Conservation (phyloP, 2,888 invertebrate genomes). For the Dendrolimus pini region DNA sequence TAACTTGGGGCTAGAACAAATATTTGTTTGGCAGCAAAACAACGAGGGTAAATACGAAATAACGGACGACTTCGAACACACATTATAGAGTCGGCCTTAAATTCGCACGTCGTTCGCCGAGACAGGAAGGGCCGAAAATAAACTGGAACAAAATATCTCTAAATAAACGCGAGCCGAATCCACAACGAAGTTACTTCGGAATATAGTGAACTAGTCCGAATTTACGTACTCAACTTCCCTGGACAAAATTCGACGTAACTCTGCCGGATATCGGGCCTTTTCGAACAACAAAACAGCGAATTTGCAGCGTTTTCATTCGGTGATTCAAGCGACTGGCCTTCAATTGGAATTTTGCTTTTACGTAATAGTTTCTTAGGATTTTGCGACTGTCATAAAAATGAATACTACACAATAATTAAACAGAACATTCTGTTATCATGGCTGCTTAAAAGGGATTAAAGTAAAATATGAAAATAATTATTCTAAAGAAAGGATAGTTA, state of each 20-base stretch:
- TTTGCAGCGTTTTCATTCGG: not conserved
- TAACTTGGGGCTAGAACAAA: slow-evolving; percentile 5
- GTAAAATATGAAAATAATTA: slow-evolving; percentile 1
- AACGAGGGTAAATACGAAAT: slow-evolving; percentile 26
- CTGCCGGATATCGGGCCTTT: not conserved
- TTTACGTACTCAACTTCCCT: not conserved
- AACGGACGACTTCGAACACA: slow-evolving; percentile 21
- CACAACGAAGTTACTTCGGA: slow-evolving; percentile 29
- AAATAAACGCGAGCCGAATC: slow-evolving; percentile 57
- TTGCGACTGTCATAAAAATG: too few species aligned
- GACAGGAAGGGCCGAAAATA: slow-evolving; percentile 70
- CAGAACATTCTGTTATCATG: too few species aligned
- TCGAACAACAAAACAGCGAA: not conserved
- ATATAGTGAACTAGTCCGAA: slow-evolving; percentile 1
- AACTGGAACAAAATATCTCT: slow-evolving; percentile 66
- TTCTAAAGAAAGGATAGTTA: not conserved
- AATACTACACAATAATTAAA: too few species aligned
- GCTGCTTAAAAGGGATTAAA: not conserved
- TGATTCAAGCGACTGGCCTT: not conserved
- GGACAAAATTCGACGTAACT: not conserved
- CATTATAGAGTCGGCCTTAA: slow-evolving; percentile 51
- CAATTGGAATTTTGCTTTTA: not conserved
- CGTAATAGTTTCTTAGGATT: too few species aligned
- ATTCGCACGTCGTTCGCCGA: slow-evolving; percentile 63
- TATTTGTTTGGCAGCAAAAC: slow-evolving; percentile 23